Evolutionary conservation across 1,140 invertebrate species (phyloP).

Genomic region (Steinernema khuongi): DNA sequence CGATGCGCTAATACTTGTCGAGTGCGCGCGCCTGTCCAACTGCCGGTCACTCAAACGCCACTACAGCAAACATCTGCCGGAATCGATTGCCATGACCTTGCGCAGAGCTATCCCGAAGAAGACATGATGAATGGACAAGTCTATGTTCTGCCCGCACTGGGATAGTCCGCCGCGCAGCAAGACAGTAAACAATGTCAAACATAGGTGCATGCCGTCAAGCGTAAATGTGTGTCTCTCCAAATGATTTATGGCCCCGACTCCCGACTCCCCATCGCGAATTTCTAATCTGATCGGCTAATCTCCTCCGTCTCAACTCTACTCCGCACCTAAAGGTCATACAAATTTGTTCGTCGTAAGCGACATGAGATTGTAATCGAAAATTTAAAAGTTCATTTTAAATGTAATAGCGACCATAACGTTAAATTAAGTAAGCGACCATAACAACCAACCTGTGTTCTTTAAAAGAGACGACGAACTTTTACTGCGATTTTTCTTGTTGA

Average conservation of each 20-base stretch:
- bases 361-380: neutral
- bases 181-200: conserved; percentile 13
- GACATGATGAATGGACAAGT: neutral
- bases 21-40: conserved; percentile 4
- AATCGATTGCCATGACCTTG: conserved; percentile 13
- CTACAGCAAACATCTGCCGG: conserved; percentile 12
- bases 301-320: neutral
- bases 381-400: neutral
- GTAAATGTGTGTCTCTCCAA: neutral
- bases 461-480: neutral
- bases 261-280: neutral
- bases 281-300: neutral
- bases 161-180: neutral
- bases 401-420: no score
- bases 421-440: no score
- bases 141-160: neutral
- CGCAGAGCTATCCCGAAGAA: neutral
- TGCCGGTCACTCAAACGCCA: neutral
- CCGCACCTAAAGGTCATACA: neutral
- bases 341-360: neutral
- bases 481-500: neutral
- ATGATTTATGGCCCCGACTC: conserved; percentile 8
- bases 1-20: neutral
- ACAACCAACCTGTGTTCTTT: neutral
- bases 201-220: conserved; percentile 2